Conservation (phyloP, 2,113 vertebrate species). For the Centropus bengalensis region DNA sequence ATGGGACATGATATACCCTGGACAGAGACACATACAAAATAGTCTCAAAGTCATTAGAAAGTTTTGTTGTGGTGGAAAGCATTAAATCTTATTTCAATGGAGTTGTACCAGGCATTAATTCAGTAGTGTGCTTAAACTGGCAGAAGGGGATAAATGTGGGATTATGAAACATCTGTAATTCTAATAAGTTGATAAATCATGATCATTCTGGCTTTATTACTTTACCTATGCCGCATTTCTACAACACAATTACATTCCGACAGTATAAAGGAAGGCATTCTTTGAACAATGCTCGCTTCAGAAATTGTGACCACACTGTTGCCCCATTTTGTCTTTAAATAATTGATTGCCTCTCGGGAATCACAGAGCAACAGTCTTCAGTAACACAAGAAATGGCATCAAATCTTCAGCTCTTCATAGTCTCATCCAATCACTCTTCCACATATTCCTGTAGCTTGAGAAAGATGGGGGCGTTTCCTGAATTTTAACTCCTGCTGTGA, state of each 20-base stretch:
- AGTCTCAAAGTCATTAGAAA: neutral
- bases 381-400: neutral
- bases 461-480: neutral
- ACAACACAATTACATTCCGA: constrained; percentile 80
- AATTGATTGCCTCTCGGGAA: neutral
- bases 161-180: neutral
- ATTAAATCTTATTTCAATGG: neutral
- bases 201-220: neutral
- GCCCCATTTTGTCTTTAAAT: neutral
- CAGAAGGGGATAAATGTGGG: neutral
- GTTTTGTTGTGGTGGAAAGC: neutral
- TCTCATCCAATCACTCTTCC: neutral
- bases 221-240: constrained; percentile 72
- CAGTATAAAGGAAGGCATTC: constrained; percentile 78
- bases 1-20: neutral
- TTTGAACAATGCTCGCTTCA: constrained; percentile 75
- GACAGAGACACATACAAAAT: neutral
- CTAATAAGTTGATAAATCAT: neutral
- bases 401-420: neutral
- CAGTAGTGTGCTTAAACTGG: neutral
- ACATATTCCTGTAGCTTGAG: accelerated
- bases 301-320: constrained; percentile 77
- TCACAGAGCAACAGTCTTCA: neutral
- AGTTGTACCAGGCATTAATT: neutral
- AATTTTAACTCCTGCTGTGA: neutral